Evolutionary conservation across 2,888 invertebrate genomes (phyloP).

Genomic region (Argynnis bischoffii): DNA sequence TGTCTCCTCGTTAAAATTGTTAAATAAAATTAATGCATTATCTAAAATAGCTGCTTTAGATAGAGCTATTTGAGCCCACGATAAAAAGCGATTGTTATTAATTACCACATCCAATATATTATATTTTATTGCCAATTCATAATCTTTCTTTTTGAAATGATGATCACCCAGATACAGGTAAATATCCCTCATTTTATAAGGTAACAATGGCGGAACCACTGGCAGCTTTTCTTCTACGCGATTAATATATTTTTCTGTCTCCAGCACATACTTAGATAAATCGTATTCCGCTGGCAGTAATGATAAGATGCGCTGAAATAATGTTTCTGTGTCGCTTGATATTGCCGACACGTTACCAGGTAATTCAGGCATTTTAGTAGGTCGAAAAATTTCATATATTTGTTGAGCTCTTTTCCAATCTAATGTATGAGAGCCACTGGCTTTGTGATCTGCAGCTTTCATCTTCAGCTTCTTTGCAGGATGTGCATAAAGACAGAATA

Average conservation of each 20-base stretch:
- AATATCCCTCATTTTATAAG: conserved; percentile 86
- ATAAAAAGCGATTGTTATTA: conserved; percentile 91
- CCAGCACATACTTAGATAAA: conserved; percentile 83
- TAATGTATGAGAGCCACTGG: conserved; percentile 80
- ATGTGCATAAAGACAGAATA: conserved; percentile 93
- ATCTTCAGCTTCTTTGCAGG: conserved; percentile 84
- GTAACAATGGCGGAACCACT: conserved; percentile 74
- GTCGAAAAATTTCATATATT: conserved; percentile 91
- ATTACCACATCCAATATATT: conserved; percentile 92
- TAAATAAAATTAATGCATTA: conserved; percentile 89
- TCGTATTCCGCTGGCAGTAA: conserved; percentile 87
- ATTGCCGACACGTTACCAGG: conserved; percentile 89
- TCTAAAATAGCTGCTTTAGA: conserved; percentile 90
- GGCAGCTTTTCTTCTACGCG: conserved; percentile 83
- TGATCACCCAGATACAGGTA: conserved; percentile 96
- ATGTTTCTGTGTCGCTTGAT: conserved; percentile 89
- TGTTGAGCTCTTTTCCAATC: conserved; percentile 89
- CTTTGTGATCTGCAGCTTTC: conserved; percentile 88
- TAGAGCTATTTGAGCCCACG: conserved; percentile 96
- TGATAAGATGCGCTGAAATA: conserved; percentile 87
- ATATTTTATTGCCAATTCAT: conserved; percentile 88
- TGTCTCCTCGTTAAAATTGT: conserved; percentile 80
- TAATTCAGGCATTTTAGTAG: conserved; percentile 90
- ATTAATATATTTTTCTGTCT: conserved; percentile 86
- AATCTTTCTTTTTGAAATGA: conserved; percentile 94